phyloP scores from a whole-genome alignment of 2,888 invertebrate species.

The Asteroscopus sphinx region DNA sequence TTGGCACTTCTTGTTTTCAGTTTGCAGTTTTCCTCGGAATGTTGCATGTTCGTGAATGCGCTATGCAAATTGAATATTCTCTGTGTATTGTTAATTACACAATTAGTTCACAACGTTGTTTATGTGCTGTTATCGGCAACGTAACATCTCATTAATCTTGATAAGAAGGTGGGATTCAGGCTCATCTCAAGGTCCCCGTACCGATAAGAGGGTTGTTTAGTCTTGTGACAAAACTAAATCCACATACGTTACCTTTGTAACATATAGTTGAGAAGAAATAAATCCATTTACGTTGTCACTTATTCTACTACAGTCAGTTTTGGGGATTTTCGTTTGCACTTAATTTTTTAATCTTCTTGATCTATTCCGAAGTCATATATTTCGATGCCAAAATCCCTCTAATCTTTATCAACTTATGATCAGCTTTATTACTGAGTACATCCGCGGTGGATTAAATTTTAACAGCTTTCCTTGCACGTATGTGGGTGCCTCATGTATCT shows the following conservation, averaged over 20 bases:
- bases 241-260: slow-evolving; percentile 33
- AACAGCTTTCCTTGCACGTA: slow-evolving; percentile 12
- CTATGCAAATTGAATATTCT: slow-evolving; percentile 31
- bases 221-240: slow-evolving; percentile 51
- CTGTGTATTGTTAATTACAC: slow-evolving; percentile 39
- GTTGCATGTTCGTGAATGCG: slow-evolving; percentile 7
- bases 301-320: slow-evolving; percentile 3
- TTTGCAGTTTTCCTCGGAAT: slow-evolving; percentile 20
- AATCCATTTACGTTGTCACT: slow-evolving; percentile 21
- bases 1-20: slow-evolving; percentile 25
- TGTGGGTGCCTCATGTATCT: slow-evolving; percentile 13
- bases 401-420: slow-evolving; percentile 12
- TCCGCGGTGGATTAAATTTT: slow-evolving; percentile 12
- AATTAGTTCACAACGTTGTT: slow-evolving; percentile 42
- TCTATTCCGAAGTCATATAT: slow-evolving; percentile 9
- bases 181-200: slow-evolving; percentile 77
- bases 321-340: neutral
- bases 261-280: slow-evolving; percentile 16
- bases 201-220: slow-evolving; percentile 75
- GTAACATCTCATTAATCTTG: slow-evolving; percentile 77
- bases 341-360: slow-evolving; percentile 4
- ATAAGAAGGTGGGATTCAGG: slow-evolving; percentile 76
- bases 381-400: too few species aligned
- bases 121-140: slow-evolving; percentile 55
- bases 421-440: slow-evolving; percentile 9